Evolutionary conservation across 2,888 invertebrate species (phyloP), one percentile per base, ranked within the genome.

Genomic region (Pomacea canaliculata): DNA sequence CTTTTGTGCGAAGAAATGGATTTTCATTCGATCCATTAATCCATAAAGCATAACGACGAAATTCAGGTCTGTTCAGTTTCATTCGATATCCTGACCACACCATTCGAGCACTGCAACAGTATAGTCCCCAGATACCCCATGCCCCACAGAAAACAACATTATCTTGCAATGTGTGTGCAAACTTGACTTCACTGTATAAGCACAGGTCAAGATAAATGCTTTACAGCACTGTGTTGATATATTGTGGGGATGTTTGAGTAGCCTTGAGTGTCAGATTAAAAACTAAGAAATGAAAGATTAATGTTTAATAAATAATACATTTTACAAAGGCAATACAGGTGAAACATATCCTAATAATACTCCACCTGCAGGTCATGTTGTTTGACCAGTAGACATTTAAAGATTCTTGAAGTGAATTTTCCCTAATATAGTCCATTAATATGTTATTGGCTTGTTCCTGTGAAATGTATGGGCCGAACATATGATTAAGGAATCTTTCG

Each of bases 51-150:
- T 86, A 90, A 65, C 85, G 85, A 23, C 90, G 73, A 1, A 85
- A 85, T 71, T 90, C 90, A 37, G 89, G 90, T 72, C 83, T 83
- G 72, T 88, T 87, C 77, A 79, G 83, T 71, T 85, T 85, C 19
- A 84, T 81, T 76, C 82, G 81, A 10, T 89, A 89, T 16, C 90
- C 90, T 70, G 85, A 84, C 89, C 89, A 90, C 83, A 87, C 86
- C 89, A 90, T 89, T 27, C 86, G 81, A 37, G 89, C 90, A 83
- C 90, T 90, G 80, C 51, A 80, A 81, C 27, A 60, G 48, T 16
- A 62, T 19, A 23, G 18, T 16, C 51, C 51, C 16, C 51, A 10
- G 51, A 56, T 16, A 4, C 51, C 51, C 8, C 51, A 8, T 13
- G 13, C 51, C 10, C 16, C 10, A 56, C 51, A 7, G 51, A 10